Conservation (phyloP, 2,113 vertebrate species). For the Bubo scandiacus region DNA sequence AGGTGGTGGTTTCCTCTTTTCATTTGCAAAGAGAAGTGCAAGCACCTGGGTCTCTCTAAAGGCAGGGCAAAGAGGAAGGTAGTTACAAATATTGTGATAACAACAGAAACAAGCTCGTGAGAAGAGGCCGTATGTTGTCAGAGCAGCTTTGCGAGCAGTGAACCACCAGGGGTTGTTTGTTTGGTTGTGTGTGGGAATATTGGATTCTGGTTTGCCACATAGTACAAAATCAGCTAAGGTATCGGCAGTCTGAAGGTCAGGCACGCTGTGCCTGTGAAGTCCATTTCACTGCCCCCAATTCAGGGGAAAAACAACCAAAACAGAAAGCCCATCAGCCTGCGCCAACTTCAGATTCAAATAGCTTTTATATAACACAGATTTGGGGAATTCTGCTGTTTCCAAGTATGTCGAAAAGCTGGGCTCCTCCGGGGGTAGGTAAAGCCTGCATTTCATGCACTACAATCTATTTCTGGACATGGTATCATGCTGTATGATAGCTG, state of each 20-base stretch:
- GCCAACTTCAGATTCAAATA: neutral
- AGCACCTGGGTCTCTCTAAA: neutral
- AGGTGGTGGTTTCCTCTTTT: neutral
- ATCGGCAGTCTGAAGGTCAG: neutral
- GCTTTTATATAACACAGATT: fast-evolving
- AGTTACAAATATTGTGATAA: neutral
- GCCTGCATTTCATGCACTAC: neutral
- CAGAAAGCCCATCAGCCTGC: neutral
- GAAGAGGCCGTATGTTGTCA: neutral
- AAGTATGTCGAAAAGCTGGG: neutral
- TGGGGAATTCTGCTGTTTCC: neutral
- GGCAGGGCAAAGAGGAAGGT: neutral
- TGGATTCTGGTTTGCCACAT: neutral
- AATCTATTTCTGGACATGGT: neutral
- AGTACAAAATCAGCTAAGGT: neutral
- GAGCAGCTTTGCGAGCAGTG: neutral
- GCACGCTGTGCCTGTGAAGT: fast-evolving
- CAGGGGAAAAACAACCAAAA: neutral
- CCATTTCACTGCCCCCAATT: neutral
- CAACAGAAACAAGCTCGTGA: neutral
- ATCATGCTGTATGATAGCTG: neutral
- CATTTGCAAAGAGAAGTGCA: neutral
- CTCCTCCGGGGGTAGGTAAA: neutral
- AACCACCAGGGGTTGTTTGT: neutral
- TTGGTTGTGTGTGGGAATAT: neutral